These are phyloP conservation scores for Apantesis nais DNA, from an alignment of 2,888 invertebrate genomes.

Conservation along the genomic window DNA sequence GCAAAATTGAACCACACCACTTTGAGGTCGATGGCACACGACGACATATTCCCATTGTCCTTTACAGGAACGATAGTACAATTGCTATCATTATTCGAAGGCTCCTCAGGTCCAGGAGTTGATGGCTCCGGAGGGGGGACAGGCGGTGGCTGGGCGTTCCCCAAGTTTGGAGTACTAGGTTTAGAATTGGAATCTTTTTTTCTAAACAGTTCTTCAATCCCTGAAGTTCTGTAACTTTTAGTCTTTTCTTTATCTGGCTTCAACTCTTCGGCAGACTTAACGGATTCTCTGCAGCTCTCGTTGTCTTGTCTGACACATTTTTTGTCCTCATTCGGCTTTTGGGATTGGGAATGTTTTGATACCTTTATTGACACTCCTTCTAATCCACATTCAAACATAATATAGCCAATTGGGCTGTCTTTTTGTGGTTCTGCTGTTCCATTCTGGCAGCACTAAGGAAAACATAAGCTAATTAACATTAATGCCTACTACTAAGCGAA, in stretches of 20 bases:
- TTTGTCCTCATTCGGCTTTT: slow-evolving; percentile 89
- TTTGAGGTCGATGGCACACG: slow-evolving; percentile 94
- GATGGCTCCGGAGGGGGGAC: slow-evolving; percentile 67
- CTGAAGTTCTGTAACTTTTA: slow-evolving; percentile 68
- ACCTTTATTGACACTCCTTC: slow-evolving; percentile 95
- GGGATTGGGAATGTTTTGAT: slow-evolving; percentile 90
- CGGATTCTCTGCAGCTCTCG: slow-evolving; percentile 79
- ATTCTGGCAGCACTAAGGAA: slow-evolving; percentile 66
- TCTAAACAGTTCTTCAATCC: slow-evolving; percentile 79
- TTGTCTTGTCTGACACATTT: slow-evolving; percentile 65
- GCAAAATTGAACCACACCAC: slow-evolving; percentile 99
- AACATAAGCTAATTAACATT: neutral
- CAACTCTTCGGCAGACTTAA: slow-evolving; percentile 79
- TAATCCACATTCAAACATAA: slow-evolving; percentile 98
- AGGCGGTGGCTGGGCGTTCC: slow-evolving; percentile 69
- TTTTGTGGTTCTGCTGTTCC: slow-evolving; percentile 80
- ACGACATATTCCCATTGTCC: slow-evolving; percentile 91
- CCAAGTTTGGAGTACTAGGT: slow-evolving; percentile 85
- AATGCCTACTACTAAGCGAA: no score
- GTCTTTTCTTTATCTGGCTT: slow-evolving; percentile 74
- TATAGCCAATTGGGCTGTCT: slow-evolving; percentile 92
- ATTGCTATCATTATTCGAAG: slow-evolving; percentile 65
- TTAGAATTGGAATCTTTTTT: slow-evolving; percentile 87
- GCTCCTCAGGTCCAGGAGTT: slow-evolving; percentile 74
- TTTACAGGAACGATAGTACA: slow-evolving; percentile 81